Evolutionary conservation across 2,113 vertebrate genomes (phyloP).

Genomic region (Thamnaconus septentrionalis): DNA sequence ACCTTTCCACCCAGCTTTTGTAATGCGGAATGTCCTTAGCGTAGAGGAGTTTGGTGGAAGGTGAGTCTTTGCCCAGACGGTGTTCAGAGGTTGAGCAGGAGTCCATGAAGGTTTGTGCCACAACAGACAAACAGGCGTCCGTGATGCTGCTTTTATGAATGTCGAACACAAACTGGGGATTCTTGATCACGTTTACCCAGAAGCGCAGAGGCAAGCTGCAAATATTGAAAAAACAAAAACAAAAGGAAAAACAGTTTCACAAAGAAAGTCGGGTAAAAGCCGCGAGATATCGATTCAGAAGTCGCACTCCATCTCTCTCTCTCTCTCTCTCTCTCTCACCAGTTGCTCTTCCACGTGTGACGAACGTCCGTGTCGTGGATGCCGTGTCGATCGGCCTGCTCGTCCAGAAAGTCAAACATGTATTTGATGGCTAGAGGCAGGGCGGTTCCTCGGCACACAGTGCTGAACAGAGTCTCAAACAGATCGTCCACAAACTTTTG

Average conservation of each 20-base stretch:
- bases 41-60: conserved; percentile 92
- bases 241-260: no score
- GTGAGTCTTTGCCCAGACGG: conserved; percentile 74
- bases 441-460: conserved; percentile 90
- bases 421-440: conserved; percentile 95
- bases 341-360: conserved; percentile 94
- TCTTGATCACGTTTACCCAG: conserved; percentile 98
- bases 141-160: conserved; percentile 97
- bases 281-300: no score
- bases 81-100: conserved; percentile 88
- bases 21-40: conserved; percentile 98
- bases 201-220: conserved; percentile 89
- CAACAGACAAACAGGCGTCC: conserved; percentile 91
- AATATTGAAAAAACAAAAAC: background rate
- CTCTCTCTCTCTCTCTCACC: conserved; percentile 72
- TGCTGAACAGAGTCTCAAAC: conserved; percentile 96
- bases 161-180: conserved; percentile 95
- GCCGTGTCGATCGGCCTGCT: conserved; percentile 90
- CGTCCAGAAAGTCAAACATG: conserved; percentile 63
- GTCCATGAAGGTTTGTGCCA: conserved; percentile 97
- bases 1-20: conserved; percentile 97
- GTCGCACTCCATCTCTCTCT: background rate
- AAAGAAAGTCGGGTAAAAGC: no score
- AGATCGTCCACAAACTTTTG: conserved; percentile 98
- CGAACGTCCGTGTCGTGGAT: conserved; percentile 78